Evolutionary conservation across 1,140 invertebrate species (phyloP).

Genomic region (Araneus ventricosus): DNA sequence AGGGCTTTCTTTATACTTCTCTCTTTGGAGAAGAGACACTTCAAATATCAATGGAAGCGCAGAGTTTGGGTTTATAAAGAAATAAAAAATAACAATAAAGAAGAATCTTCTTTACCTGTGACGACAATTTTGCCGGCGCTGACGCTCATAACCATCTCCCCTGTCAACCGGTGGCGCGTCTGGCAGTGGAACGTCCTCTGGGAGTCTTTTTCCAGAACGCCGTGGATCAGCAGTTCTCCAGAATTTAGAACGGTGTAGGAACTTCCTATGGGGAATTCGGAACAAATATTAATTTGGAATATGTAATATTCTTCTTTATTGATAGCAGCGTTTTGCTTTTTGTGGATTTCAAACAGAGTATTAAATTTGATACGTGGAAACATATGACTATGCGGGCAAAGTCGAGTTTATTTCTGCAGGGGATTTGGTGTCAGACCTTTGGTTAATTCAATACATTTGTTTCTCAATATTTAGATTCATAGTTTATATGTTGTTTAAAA

Average conservation of each 20-base stretch:
- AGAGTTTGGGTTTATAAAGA: background rate
- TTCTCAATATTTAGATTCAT: background rate
- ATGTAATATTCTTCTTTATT: background rate
- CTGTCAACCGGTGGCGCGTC: constrained; percentile 65
- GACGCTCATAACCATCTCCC: constrained; percentile 56
- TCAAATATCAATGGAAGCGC: constrained; percentile 12
- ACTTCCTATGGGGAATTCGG: constrained; percentile 51
- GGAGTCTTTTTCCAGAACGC: constrained; percentile 60
- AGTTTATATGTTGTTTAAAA: too few relatives aligned
- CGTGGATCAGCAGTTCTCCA: constrained; percentile 70
- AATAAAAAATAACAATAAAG: background rate
- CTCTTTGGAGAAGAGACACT: constrained; percentile 4
- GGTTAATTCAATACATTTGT: background rate
- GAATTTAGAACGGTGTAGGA: constrained; percentile 73
- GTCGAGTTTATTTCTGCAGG: background rate
- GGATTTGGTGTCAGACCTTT: background rate
- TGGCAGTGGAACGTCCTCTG: constrained; percentile 70
- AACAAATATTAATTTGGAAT: background rate
- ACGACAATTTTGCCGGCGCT: constrained; percentile 71
- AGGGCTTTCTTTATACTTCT: constrained; percentile 5
- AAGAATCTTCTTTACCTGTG: constrained; percentile 63
- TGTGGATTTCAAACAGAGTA: background rate
- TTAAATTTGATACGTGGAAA: background rate
- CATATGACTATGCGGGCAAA: background rate
- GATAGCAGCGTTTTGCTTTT: too few relatives aligned